Base-by-base conservation (phyloP, 2,113 vertebrate species). In the Chamaetylas fuelleborni region DNA sequence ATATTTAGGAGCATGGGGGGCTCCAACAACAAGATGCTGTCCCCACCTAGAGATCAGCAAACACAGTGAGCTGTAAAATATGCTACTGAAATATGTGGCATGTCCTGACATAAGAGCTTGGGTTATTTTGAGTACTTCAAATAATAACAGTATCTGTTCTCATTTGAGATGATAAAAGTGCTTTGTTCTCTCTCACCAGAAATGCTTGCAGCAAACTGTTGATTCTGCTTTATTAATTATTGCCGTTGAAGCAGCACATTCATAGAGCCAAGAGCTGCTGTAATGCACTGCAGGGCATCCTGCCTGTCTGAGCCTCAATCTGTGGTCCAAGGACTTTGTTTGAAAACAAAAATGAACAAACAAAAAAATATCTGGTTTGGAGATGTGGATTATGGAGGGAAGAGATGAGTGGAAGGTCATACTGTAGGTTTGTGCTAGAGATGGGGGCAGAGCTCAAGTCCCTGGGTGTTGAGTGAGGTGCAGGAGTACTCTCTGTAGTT, bases 141-240 rank as follows among this genome's bases (percentile, higher is more conserved):
- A 51, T 51, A 51, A 51, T 51, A 28, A 51, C 50, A 34, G 8
- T 90, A 42, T 40, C 33, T 85, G 28, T 45, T 91, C 51, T 88
- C 26, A 5, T 85, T 88, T 72, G 50, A 82, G 90, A 36, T 66
- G 7, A 33, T 34, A 72, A 45, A 90, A 82, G 4, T 40, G 36
- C 67, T 96, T 91, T 87, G 66, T 91, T 88, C 58, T 85, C 19
- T 54, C 74, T 80, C 76, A 85, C 17, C 34, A 92, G 81, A 85
- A 80, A 51, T 47, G 85, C 92, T 96, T 1, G 8, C 79, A 96
- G 90, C 71, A 86, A 86, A 42, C 57, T 56, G 71, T 93, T 95
- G 83, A 48, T 89, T 91, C 53, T 93, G 31, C 36, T 61, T 81
- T 93, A 64, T 76, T 84, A 85, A 45, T 91, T 87, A 64, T 13